Evolutionary conservation across 2,888 invertebrate genomes (phyloP), one percentile per base, ranked within the genome.

Genomic region (Latrodectus elegans): DNA sequence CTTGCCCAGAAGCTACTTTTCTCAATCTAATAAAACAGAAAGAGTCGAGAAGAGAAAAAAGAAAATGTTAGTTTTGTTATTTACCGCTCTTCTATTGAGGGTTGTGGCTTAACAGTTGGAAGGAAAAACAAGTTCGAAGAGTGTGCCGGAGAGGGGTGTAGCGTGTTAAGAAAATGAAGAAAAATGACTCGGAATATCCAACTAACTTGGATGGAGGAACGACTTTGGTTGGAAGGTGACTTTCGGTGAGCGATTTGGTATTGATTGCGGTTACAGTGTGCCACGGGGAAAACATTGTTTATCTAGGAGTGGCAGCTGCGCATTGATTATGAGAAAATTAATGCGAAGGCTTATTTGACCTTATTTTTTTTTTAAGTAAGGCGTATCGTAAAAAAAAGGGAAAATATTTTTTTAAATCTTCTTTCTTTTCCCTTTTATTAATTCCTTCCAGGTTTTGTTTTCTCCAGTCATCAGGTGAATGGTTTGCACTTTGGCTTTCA

Each of bases 311-410:
- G 81, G 74, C 74, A 70, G 75, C 55, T 49, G 81, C 60, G n/a
- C 82, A 82, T 82, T 82, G 74, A 82, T 82, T 82, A 60, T 75
- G 75, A 68, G 82, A 82, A 82, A 82, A 75, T 82, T 82, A 82
- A 82, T 81, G 81, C n/a, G n/a, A 12, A 38, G 26, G 22, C n/a
- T 65, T 55, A 71, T 70, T 79, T 71, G 79, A 70, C 60, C 79
- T 51, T 49, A 38, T 22, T 60, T 60, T 60, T 60, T 60, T 2
- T 60, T 55, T 38, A 38, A 38, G 38, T 38, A 38, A 38, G 38
- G 6, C 38, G 38, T 38, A 38, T 22, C 22, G 22, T 38, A 38
- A 38, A 38, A 38, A 38, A 38, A 38, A 38, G 2, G 38, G 38
- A 38, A 38, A 6, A 38, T 38, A 38, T 38, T 38, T 38, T 38